Evolutionary conservation across 2,888 invertebrate species (phyloP), one percentile per base, ranked within the genome.

Genomic region (Prosopocoilus inquinatus): DNA sequence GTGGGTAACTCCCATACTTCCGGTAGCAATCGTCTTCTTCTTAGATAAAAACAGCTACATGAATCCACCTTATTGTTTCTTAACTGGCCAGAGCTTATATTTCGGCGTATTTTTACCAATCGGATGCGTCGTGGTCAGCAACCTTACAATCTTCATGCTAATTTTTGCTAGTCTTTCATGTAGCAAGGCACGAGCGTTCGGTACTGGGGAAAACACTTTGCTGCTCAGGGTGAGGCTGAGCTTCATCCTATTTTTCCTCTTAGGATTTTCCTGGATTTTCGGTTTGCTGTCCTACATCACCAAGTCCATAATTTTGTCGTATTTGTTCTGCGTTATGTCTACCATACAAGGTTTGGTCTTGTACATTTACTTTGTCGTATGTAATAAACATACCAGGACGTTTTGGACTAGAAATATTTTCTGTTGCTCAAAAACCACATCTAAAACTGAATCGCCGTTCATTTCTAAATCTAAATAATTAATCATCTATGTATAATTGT

Each of bases 251-350:
- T 82, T 82, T 35, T 83, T 83, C 59, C 70, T 83, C 4, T 80
- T 83, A 55, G 83, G 83, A 8, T 69, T 83, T 28, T 81, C 82
- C 5, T 83, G 83, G 83, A 59, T 82, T 3, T 82, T 83, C 62
- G 83, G 82, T 15, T 55, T 83, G 0, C 75, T 80, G 0, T 76
- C 79, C 11, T 77, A 79, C 2, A 49, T 68, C 43, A 53, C 58
- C 3, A 54, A 61, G 2, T 56, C 59, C 2, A 44, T 62, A 3
- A 34, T 64, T 12, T 65, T 70, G 32, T 64, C 67, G 5, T 83
- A 82, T 63, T 65, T 82, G 1, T 83, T 83, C 62, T 79, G 80
- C 36, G 60, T 82, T n/a, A 77, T 80, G 0, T 79, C 78, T 1
- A 79, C 81, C 0, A 75, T 77, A 57, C 83, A 83, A 71, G 83